Conservation (phyloP, 2,888 invertebrate species). For the Oscheius sp. region DNA sequence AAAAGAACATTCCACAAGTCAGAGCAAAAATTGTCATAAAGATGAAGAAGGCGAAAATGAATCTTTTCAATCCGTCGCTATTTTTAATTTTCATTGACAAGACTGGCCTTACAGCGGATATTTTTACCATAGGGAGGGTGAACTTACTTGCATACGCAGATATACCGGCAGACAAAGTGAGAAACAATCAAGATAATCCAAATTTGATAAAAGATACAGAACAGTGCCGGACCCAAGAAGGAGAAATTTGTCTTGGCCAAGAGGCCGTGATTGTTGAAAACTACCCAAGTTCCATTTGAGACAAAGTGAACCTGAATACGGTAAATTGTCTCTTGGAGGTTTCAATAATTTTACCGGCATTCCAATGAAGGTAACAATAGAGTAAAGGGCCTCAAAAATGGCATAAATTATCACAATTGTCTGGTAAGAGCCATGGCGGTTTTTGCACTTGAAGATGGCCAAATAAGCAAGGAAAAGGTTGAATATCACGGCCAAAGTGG, state of each 20-base stretch:
- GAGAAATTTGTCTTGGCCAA: constrained; percentile 13
- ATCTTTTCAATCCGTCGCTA: background rate
- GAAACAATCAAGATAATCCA: constrained; percentile 23
- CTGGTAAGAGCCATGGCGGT: background rate
- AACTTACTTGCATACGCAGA: constrained; percentile 23
- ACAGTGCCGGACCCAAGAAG: constrained; percentile 20
- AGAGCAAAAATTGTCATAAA: constrained; percentile 15
- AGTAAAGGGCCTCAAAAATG: constrained; percentile 20
- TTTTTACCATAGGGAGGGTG: background rate
- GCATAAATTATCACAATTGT: constrained; percentile 24
- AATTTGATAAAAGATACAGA: constrained; percentile 26
- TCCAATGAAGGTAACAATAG: constrained; percentile 11
- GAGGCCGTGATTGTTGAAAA: constrained; percentile 23
- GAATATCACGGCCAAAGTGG: constrained; percentile 8
- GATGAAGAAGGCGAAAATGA: background rate
- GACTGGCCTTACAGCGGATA: background rate
- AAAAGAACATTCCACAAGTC: constrained; percentile 22
- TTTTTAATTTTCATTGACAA: background rate
- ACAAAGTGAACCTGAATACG: constrained; percentile 19
- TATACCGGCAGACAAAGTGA: constrained; percentile 24
- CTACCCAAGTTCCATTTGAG: constrained; percentile 20
- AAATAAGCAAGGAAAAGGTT: constrained; percentile 20
- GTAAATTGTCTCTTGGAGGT: background rate
- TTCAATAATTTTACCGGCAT: constrained; percentile 14
- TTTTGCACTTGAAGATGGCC: background rate